Evolutionary conservation across 2,113 vertebrate genomes (phyloP).

Genomic region (Oostethus manadensis): DNA sequence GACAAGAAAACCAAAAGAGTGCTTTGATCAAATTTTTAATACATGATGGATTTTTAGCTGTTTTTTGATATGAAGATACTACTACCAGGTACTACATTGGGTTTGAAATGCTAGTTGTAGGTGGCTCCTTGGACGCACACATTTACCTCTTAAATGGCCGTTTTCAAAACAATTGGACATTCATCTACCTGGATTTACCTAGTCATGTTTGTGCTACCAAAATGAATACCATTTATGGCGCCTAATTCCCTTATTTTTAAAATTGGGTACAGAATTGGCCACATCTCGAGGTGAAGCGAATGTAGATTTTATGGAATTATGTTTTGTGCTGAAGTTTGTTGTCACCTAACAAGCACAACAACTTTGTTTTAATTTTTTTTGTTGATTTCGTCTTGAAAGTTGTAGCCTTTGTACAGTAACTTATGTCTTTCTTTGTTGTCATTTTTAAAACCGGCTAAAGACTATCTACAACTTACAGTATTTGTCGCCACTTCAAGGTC

Average conservation of each 20-base stretch:
- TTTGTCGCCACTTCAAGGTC: constrained; percentile 44
- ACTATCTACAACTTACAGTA: constrained; percentile 45
- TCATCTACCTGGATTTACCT: constrained; percentile 22
- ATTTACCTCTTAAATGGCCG: constrained; percentile 39
- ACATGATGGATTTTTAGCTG: constrained; percentile 65
- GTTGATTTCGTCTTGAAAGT: constrained; percentile 43
- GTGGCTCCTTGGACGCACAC: constrained; percentile 31
- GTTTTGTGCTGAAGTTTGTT: constrained; percentile 14
- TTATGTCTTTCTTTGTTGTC: constrained; percentile 64
- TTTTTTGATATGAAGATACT: constrained; percentile 67
- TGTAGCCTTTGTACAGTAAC: constrained; percentile 69
- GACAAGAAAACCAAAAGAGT: constrained; percentile 43
- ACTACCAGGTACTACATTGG: constrained; percentile 69
- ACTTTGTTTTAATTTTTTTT: constrained; percentile 34
- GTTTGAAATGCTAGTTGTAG: constrained; percentile 52
- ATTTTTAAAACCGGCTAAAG: constrained; percentile 44
- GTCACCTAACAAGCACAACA: constrained; percentile 41
- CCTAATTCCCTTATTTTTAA: constrained; percentile 11
- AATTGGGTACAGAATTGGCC: constrained; percentile 49
- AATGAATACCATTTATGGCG: constrained; percentile 32
- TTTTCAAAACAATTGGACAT: constrained; percentile 31
- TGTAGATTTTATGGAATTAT: constrained; percentile 31
- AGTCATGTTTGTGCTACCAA: constrained; percentile 22
- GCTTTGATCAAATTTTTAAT: constrained; percentile 59
- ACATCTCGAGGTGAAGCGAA: constrained; percentile 23